Evolutionary conservation across 2,888 invertebrate genomes (phyloP).

Genomic region (Podabrus alpinus): DNA sequence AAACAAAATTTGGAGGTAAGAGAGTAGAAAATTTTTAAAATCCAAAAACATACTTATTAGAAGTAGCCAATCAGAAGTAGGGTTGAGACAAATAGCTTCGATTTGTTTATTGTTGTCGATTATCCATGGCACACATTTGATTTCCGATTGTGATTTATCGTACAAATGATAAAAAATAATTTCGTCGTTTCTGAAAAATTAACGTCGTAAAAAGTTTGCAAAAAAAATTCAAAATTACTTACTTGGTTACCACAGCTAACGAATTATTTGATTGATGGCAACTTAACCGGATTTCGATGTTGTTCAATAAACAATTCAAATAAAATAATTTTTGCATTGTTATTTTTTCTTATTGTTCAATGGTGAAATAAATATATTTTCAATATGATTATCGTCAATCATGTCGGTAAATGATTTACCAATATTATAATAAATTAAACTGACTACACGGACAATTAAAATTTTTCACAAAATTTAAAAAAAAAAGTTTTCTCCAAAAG

Average conservation of each 20-base stretch:
- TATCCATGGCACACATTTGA: slow-evolving; percentile 54
- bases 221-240: slow-evolving; percentile 19
- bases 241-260: slow-evolving; percentile 50
- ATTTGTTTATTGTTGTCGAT: slow-evolving; percentile 55
- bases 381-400: no score
- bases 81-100: slow-evolving; percentile 81
- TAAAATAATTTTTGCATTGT: slow-evolving; percentile 50
- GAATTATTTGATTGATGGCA: slow-evolving; percentile 53
- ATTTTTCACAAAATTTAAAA: no score
- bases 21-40: not conserved
- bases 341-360: no score
- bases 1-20: slow-evolving; percentile 18
- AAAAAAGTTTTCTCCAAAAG: no score
- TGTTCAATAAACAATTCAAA: slow-evolving; percentile 50
- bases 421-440: no score
- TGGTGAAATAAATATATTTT: no score
- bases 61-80: slow-evolving; percentile 77
- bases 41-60: slow-evolving; percentile 59
- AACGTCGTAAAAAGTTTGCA: not conserved
- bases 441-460: no score
- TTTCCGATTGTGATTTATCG: slow-evolving; percentile 51
- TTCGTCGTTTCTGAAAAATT: slow-evolving; percentile 48
- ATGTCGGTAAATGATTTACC: no score
- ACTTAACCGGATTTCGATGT: slow-evolving; percentile 51
- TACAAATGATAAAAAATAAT: slow-evolving; percentile 53